phyloP scores from a whole-genome alignment of 2,797 vertebrate species.

The Pachyuromys duprasi region DNA sequence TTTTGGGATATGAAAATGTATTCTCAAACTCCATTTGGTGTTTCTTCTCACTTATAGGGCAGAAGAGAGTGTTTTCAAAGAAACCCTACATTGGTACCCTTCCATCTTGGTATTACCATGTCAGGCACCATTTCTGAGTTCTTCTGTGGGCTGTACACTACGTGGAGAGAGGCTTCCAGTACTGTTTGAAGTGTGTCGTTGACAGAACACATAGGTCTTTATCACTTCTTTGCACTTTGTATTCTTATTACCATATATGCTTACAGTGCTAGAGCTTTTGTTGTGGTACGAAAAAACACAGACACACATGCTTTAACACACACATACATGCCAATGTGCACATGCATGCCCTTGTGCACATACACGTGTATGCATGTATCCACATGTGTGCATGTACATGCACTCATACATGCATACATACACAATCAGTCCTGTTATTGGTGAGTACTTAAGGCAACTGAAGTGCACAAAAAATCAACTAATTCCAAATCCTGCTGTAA shows the following conservation, averaged over 20 bases:
- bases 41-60: slow-evolving; percentile 52
- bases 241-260: neutral
- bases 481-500: neutral
- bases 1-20: slow-evolving; percentile 65
- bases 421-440: neutral
- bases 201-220: neutral
- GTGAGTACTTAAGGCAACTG: neutral
- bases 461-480: neutral
- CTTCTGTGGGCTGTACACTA: neutral
- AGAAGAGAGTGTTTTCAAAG: slow-evolving; percentile 36
- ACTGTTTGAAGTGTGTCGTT: neutral
- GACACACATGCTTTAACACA: neutral
- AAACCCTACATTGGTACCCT: neutral
- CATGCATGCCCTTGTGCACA: too few species aligned
- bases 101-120: neutral
- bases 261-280: neutral
- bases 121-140: neutral
- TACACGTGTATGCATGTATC: neutral
- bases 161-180: neutral
- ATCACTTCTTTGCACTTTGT: neutral
- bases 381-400: neutral
- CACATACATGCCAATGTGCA: neutral
- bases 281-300: neutral
- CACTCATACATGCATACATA: neutral
- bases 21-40: slow-evolving; percentile 33